Evolutionary conservation across 2,888 invertebrate species (phyloP), one percentile per base, ranked within the genome.

Genomic region (Drosophila infuscata): DNA sequence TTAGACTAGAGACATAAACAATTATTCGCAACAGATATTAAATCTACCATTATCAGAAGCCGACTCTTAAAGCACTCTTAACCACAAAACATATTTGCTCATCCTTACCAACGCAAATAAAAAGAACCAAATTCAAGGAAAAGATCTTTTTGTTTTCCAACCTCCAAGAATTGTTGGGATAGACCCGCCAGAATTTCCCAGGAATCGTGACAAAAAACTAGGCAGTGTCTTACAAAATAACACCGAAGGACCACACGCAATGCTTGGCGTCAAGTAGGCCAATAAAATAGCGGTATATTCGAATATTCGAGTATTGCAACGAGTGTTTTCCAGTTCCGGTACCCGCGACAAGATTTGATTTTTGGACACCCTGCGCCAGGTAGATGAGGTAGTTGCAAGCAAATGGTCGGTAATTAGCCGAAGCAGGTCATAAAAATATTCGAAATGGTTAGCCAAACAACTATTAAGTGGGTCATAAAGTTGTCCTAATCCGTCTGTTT

Each of bases 271-370:
- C 74, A 83, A 79, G 73, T 81, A 76, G 89, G 74, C 57, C 81
- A 86, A 74, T 85, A 85, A 80, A 84, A 74, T 43, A 43, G 3
- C 25, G 33, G 3, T 35, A 17, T 15, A 9, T 20, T 54, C 20
- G 29, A 48, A 17, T 15, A 9, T 20, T 54, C 20, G 29, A 48
- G 15, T 12, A n/a, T 12, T 6, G n/a, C 30, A 17, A 2, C 25
- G 54, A 30, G 72, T 61, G 52, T 36, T 83, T 81, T 82, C 67
- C 76, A 83, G 85, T 88, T 85, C 85, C 85, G 85, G 84, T 85
- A 75, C 68, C 52, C 17, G 51, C 53, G 51, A n/a, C 66, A 46
- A 60, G 29, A 66, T 75, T 72, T 63, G 71, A 49, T 62, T 53
- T 49, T 54, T 49, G 57, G 25, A 12, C 25, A 61, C 25, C 41